Evolutionary conservation across 2,113 vertebrate genomes (phyloP), one percentile per base, ranked within the genome.

Genomic region (Hippocampus mohnikei): DNA sequence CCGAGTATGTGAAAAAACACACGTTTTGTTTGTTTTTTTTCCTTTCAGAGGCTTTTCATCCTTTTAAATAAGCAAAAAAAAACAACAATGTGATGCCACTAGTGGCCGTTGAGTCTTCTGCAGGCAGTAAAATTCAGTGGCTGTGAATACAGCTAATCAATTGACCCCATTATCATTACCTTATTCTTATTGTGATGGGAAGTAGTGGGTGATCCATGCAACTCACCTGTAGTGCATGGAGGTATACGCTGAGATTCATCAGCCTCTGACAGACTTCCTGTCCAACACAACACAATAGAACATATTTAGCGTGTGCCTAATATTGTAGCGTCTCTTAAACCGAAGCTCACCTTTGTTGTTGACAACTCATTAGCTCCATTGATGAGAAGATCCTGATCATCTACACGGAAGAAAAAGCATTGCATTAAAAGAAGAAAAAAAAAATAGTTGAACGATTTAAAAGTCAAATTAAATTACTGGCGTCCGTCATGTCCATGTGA

Each of bases 171-270:
- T 37, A 37, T 29, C 29, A 29, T 29, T 29, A 3, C 29, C 29
- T 29, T 29, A 29, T 29, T 64, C 40, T 42, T 42, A 63, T 63
- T 63, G 40, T 42, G 37, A 25, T 25, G 8, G 40, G 4, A 64
- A 64, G 62, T 41, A 20, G 20, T 41, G 21, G 13, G 0, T 8
- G 15, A 7, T 40, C 4, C 1, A 3, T 5, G 9, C 16, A 40
- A 62, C 92, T 88, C 2, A 96, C 96, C 94, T 95, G 95, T 0
- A 97, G 91, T 18, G 93, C 90, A 1, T 96, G 96, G 0, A 97
- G 93, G 53, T 94, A 90, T 29, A 88, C 81, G 13, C 94, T 95
- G 55, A 97, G 92, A 48, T 91, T 94, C 81, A 93, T 87, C 84
- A 97, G 74, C 52, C 92, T 90, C 84, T 95, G 94, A 40, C 91